phyloP scores from a whole-genome alignment of 2,797 vertebrate genomes.

The Clarias fuscus region DNA sequence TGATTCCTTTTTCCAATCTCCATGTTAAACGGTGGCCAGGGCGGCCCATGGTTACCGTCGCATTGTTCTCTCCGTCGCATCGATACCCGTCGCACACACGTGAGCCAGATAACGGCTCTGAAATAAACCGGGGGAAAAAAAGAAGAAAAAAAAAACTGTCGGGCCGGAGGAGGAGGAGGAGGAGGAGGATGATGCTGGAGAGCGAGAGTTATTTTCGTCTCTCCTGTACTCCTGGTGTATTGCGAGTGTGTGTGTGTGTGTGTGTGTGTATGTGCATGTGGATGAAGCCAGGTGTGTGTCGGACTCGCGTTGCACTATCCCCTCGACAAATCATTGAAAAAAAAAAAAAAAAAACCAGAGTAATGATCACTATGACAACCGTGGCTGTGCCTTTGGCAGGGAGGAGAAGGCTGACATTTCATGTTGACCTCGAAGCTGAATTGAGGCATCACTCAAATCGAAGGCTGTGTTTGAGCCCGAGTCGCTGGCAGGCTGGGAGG shows the following conservation, averaged over 20 bases:
- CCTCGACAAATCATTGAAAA: slow-evolving; percentile 40
- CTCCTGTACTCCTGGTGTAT: slow-evolving; percentile 33
- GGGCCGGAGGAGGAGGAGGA: slow-evolving; percentile 18
- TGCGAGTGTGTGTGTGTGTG: neutral
- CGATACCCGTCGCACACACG: slow-evolving; percentile 67
- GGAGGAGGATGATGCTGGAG: neutral
- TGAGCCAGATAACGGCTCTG: slow-evolving; percentile 50
- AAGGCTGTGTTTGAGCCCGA: slow-evolving; percentile 36
- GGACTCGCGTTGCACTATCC: slow-evolving; percentile 54
- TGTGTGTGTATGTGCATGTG: slow-evolving; percentile 9
- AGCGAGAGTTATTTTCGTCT: slow-evolving; percentile 40
- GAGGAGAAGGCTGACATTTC: slow-evolving; percentile 69
- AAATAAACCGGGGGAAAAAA: slow-evolving; percentile 10
- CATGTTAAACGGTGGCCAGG: slow-evolving; percentile 80
- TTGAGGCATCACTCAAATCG: slow-evolving; percentile 72
- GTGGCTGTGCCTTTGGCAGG: slow-evolving; percentile 64
- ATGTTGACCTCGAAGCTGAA: slow-evolving; percentile 78
- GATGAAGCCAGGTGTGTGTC: slow-evolving; percentile 74
- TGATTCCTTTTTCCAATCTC: slow-evolving; percentile 81
- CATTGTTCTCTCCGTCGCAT: slow-evolving; percentile 71
- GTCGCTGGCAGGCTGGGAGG: slow-evolving; percentile 35
- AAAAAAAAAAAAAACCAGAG: slow-evolving; percentile 34
- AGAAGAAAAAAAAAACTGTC: slow-evolving; percentile 30
- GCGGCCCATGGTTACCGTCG: slow-evolving; percentile 74
- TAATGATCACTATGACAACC: slow-evolving; percentile 83